These are phyloP conservation scores for Lysandra bellargus DNA, from an alignment of 2,888 invertebrate genomes.

Conservation along the genomic window DNA sequence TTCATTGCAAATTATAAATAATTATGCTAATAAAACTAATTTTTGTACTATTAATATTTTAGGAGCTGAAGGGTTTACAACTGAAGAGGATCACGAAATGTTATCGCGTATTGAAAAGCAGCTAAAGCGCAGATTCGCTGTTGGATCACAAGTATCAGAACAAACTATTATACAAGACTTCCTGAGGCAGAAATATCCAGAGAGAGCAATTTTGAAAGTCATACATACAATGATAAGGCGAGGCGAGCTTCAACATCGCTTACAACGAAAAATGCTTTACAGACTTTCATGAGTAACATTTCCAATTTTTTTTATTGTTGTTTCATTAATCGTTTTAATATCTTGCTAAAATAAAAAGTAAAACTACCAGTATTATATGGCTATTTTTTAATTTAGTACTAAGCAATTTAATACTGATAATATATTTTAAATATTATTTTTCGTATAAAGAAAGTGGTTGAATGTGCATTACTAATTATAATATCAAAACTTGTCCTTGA, in stretches of 20 bases:
- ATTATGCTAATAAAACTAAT: neutral
- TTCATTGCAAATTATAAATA: no score
- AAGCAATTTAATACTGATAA: neutral
- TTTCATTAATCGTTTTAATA: neutral
- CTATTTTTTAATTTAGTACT: neutral
- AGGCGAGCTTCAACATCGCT: conserved; percentile 96
- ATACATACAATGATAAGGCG: conserved; percentile 96
- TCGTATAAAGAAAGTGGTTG: neutral
- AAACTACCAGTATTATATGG: neutral
- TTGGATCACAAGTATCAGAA: conserved; percentile 98
- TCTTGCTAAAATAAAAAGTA: conserved; percentile 4
- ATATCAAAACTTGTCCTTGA: neutral
- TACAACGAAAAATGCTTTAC: conserved; percentile 98
- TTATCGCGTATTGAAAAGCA: conserved; percentile 95
- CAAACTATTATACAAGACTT: conserved; percentile 96
- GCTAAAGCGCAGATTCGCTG: conserved; percentile 94
- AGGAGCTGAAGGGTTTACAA: conserved; percentile 99
- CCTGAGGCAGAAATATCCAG: conserved; percentile 90
- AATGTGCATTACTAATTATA: neutral
- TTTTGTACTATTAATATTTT: conserved; percentile 33
- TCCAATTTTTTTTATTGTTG: neutral
- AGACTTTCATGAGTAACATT: conserved; percentile 85
- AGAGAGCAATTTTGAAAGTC: conserved; percentile 93
- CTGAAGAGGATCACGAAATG: conserved; percentile 95
- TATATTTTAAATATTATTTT: neutral